Evolutionary conservation across 2,888 invertebrate species (phyloP).

Genomic region (Acrocyrtus sp.): DNA sequence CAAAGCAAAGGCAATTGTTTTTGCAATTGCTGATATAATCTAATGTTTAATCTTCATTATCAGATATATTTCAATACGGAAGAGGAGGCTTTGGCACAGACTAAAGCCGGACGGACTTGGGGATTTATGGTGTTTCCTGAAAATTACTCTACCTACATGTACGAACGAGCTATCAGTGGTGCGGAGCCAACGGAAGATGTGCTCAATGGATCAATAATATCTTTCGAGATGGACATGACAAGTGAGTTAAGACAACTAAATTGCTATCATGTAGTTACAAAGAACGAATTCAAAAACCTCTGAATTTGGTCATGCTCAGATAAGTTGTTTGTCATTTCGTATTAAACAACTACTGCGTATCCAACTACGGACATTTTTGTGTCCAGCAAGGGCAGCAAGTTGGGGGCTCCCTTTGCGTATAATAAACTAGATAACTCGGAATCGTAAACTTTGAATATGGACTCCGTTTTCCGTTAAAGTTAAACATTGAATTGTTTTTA

Average conservation of each 20-base stretch:
- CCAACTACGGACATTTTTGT: no score
- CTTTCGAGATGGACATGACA: conserved; percentile 57
- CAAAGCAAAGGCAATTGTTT: background rate
- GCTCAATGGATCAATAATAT: conserved; percentile 51
- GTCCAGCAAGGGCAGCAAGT: no score
- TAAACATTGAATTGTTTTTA: no score
- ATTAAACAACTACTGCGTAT: no score
- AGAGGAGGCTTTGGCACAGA: conserved; percentile 39
- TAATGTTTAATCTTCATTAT: background rate
- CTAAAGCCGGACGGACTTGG: conserved; percentile 50
- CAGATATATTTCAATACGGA: conserved; percentile 48
- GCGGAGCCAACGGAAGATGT: conserved; percentile 50
- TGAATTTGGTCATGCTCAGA: no score
- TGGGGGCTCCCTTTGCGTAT: no score
- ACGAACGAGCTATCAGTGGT: conserved; percentile 48
- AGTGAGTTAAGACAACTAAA: conserved; percentile 29
- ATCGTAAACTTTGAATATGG: no score
- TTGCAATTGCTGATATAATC: background rate
- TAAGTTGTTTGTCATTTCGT: no score
- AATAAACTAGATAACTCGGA: no score
- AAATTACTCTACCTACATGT: conserved; percentile 46
- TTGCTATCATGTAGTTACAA: no score
- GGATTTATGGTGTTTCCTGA: conserved; percentile 52
- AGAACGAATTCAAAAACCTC: no score
- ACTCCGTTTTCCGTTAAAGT: no score